Percentiles rank a stretch among this genome's conserved stretches.
Conservation (phyloP, 1,140 invertebrate genomes). For the Dendroctonus ponderosae region DNA sequence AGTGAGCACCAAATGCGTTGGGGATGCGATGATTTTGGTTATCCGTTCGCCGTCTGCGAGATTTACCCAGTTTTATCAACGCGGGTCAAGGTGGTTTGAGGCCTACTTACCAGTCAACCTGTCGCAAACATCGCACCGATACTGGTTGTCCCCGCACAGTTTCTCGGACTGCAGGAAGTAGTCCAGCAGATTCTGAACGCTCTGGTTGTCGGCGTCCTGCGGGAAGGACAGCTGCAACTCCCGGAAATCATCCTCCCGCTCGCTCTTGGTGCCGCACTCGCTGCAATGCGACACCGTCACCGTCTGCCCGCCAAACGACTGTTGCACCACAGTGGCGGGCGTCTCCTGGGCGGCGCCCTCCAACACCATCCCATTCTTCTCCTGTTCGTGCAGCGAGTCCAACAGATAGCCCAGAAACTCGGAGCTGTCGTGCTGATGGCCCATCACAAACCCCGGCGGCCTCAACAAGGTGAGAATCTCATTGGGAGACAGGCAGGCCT, state of each 20-base stretch:
- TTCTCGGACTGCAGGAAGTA: constrained; percentile 75
- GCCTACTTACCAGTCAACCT: constrained; percentile 55
- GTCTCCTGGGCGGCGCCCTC: background rate
- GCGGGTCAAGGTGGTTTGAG: too few relatives aligned
- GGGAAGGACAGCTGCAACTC: constrained; percentile 82
- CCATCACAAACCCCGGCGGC: constrained; percentile 72
- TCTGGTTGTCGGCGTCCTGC: constrained; percentile 55
- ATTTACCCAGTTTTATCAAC: too few relatives aligned
- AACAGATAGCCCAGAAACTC: constrained; percentile 80
- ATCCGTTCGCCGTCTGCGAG: constrained; percentile 67
- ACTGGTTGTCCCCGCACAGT: constrained; percentile 75
- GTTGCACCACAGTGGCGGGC: constrained; percentile 57
- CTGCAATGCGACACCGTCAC: constrained; percentile 71
- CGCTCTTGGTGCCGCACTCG: constrained; percentile 66
- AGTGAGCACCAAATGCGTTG: constrained; percentile 75
- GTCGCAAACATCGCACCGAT: constrained; percentile 74
- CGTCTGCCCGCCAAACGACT: constrained; percentile 71
- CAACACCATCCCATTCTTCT: constrained; percentile 42
- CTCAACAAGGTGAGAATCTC: constrained; percentile 66
- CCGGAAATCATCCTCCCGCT: constrained; percentile 72
- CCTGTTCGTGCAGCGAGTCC: constrained; percentile 71
- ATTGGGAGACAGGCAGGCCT: constrained; percentile 64
- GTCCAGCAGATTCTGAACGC: constrained; percentile 69
- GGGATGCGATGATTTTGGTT: constrained; percentile 68
- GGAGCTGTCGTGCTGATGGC: constrained; percentile 83